Conservation (phyloP, 2,888 invertebrate species). For the Hipparchia semele region DNA sequence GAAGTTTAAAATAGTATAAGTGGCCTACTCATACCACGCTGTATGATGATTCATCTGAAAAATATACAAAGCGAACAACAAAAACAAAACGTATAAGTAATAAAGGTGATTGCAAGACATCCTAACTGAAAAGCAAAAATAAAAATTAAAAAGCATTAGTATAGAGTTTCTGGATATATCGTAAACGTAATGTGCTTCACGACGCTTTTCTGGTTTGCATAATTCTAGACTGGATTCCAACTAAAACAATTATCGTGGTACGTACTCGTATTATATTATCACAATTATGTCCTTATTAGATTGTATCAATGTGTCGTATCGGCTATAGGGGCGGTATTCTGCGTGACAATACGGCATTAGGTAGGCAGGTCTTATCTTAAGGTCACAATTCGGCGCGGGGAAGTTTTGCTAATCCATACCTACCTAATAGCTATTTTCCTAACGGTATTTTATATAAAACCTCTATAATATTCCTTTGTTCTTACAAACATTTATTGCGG, state of each 20-base stretch:
- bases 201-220: too few species aligned
- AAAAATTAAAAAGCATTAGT: too few species aligned
- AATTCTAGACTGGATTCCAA: too few species aligned
- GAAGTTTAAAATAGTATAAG: neutral
- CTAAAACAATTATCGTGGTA: too few species aligned
- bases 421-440: slow-evolving; percentile 8
- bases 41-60: neutral
- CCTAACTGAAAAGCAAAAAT: too few species aligned
- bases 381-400: slow-evolving; percentile 23
- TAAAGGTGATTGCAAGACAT: too few species aligned
- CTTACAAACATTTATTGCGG: neutral
- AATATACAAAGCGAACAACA: neutral
- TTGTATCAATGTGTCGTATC: slow-evolving; percentile 24
- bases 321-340: slow-evolving; percentile 21
- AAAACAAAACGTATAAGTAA: neutral
- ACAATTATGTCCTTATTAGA: slow-evolving; percentile 5
- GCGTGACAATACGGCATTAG: slow-evolving; percentile 35
- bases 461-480: neutral
- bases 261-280: too few species aligned
- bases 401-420: slow-evolving; percentile 9
- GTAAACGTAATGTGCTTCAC: too few species aligned
- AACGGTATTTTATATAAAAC: neutral
- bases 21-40: neutral
- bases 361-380: slow-evolving; percentile 13
- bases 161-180: too few species aligned